A percentile compares a stretch with the other conserved stretches of the same genome.
These are phyloP conservation scores for Chiroxiphia lanceolata DNA, from an alignment of 2,797 vertebrate species.

Conservation along the genomic window DNA sequence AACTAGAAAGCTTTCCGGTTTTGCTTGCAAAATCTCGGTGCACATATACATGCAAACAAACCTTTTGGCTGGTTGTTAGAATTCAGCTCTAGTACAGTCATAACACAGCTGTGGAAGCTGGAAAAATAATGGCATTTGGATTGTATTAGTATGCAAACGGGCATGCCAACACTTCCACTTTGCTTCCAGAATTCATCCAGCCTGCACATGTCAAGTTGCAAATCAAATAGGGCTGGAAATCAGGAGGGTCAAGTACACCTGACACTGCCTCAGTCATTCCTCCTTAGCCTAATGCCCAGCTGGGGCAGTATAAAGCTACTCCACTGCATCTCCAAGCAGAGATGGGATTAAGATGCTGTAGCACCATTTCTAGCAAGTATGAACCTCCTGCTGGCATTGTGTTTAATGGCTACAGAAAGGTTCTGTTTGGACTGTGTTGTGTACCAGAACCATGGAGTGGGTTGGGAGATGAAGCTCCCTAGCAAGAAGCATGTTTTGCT, in stretches of 20 bases:
- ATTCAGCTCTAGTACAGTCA: constrained; percentile 68
- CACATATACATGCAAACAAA: constrained; percentile 56
- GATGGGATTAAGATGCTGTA: background rate
- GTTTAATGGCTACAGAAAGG: background rate
- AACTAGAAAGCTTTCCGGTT: constrained; percentile 48
- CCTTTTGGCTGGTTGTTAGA: constrained; percentile 70
- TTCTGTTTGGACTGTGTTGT: background rate
- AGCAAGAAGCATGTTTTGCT: background rate
- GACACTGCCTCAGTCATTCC: background rate
- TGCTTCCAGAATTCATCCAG: constrained; percentile 56
- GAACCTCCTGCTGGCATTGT: background rate
- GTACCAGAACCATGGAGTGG: background rate
- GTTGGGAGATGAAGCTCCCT: background rate
- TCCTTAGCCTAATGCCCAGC: background rate
- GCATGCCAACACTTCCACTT: constrained; percentile 39
- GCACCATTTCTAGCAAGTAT: background rate
- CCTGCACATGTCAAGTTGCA: constrained; percentile 15
- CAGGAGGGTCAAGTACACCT: constrained; percentile 42
- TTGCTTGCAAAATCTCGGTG: constrained; percentile 45
- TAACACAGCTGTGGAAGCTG: constrained; percentile 69
- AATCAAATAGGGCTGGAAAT: constrained; percentile 23
- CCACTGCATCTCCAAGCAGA: background rate
- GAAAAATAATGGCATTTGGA: constrained; percentile 61
- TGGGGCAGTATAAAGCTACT: background rate
- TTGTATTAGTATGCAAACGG: constrained; percentile 64